These are phyloP conservation scores for Aphis gossypii DNA, from an alignment of 1,140 invertebrate genomes.

Conservation along the genomic window DNA sequence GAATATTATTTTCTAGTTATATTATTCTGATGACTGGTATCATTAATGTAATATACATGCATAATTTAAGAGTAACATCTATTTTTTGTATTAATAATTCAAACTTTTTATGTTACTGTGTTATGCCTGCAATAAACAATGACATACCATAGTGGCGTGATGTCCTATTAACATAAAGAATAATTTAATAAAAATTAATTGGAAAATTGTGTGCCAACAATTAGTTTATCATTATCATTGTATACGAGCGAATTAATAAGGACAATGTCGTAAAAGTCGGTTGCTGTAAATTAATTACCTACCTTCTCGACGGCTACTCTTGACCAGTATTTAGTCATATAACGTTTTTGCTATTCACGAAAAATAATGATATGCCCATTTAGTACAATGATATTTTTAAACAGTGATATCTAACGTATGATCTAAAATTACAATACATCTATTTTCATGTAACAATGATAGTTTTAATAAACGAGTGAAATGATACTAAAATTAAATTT, in stretches of 20 bases:
- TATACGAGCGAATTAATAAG: background rate
- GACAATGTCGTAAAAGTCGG: slow-evolving; percentile 1
- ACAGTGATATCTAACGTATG: background rate
- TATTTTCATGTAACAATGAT: background rate
- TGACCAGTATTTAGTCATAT: background rate
- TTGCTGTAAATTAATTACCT: background rate
- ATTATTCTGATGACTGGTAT: too few species aligned
- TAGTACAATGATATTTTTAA: background rate
- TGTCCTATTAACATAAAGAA: background rate
- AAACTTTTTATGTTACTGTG: background rate
- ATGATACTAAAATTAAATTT: background rate
- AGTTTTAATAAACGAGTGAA: background rate
- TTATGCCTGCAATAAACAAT: background rate
- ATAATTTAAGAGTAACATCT: background rate
- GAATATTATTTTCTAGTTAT: too few species aligned
- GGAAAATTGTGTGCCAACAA: slow-evolving; percentile 16
- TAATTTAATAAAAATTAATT: slow-evolving; percentile 1
- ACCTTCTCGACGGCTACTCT: background rate
- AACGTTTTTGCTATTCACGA: background rate
- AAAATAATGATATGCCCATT: background rate
- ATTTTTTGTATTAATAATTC: background rate
- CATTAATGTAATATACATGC: too few species aligned
- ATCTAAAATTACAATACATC: background rate
- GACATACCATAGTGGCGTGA: background rate
- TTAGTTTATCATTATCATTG: slow-evolving; percentile 23